These are phyloP conservation scores for Struthio camelus DNA, from an alignment of 2,113 vertebrate species.

Conservation along the genomic window DNA sequence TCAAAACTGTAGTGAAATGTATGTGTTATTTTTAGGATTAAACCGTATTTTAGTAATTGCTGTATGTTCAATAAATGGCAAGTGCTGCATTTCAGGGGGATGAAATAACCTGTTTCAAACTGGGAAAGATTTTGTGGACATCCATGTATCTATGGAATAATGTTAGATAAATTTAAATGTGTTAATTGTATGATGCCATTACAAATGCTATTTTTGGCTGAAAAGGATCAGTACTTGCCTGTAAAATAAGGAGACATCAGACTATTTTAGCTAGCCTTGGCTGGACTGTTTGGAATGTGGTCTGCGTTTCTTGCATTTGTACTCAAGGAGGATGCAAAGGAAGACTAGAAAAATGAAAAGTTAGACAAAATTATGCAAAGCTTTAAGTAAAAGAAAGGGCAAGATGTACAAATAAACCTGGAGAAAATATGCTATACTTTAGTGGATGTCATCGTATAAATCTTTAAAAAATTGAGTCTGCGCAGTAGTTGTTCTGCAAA, in stretches of 20 bases:
- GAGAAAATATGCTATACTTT: neutral
- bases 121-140: neutral
- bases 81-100: neutral
- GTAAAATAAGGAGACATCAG: neutral
- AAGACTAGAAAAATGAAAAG: neutral
- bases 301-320: neutral
- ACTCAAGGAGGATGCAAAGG: neutral
- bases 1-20: neutral
- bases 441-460: neutral
- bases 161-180: slow-evolving; percentile 7
- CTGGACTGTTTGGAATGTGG: neutral
- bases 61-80: neutral
- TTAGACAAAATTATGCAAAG: neutral
- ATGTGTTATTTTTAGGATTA: accelerated
- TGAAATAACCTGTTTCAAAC: neutral
- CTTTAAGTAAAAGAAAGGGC: neutral
- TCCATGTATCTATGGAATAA: neutral
- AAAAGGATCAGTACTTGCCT: neutral
- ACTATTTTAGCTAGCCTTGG: neutral
- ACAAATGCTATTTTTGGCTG: neutral
- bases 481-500: neutral
- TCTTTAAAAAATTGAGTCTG: neutral
- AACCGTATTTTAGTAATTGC: neutral
- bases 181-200: neutral
- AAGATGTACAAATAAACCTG: neutral